phyloP scores from a whole-genome alignment of 2,113 vertebrate species.

The Chamaetylas fuelleborni region DNA sequence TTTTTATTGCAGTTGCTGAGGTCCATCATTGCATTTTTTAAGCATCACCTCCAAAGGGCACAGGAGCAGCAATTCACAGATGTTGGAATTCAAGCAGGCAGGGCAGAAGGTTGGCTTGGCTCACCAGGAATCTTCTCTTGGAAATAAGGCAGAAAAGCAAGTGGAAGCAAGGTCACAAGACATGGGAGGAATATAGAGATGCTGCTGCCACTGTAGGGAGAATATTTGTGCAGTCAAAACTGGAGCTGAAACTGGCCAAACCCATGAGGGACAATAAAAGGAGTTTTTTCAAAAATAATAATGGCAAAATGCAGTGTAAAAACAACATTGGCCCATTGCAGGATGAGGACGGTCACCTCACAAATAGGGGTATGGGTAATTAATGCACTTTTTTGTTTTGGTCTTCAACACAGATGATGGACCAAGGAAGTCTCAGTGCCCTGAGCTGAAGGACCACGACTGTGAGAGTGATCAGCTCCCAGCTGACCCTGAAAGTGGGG shows the following conservation, averaged over 20 bases:
- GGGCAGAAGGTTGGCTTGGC: not conserved
- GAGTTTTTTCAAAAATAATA: not conserved
- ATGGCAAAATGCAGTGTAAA: not conserved
- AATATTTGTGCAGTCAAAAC: not conserved
- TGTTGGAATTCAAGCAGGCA: not conserved
- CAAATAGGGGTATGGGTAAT: not conserved
- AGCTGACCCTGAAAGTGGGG: not conserved
- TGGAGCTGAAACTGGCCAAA: fast-evolving
- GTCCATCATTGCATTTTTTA: not conserved
- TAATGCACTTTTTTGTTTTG: not conserved
- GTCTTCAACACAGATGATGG: not conserved
- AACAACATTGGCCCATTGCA: not conserved
- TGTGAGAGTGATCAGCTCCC: not conserved
- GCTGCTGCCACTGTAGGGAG: not conserved
- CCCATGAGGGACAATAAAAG: no score
- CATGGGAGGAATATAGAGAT: not conserved
- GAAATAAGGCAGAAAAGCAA: not conserved
- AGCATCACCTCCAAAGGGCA: not conserved
- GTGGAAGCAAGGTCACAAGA: not conserved
- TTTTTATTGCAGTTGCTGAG: not conserved
- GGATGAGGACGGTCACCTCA: not conserved
- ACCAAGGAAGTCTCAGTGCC: not conserved
- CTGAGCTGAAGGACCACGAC: not conserved
- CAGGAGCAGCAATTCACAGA: not conserved
- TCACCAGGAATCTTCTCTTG: not conserved